Percentiles rank a stretch among this genome's conserved stretches.
These are phyloP conservation scores for Scalopus aquaticus DNA, from an alignment of 2,113 vertebrate species.

Conservation along the genomic window DNA sequence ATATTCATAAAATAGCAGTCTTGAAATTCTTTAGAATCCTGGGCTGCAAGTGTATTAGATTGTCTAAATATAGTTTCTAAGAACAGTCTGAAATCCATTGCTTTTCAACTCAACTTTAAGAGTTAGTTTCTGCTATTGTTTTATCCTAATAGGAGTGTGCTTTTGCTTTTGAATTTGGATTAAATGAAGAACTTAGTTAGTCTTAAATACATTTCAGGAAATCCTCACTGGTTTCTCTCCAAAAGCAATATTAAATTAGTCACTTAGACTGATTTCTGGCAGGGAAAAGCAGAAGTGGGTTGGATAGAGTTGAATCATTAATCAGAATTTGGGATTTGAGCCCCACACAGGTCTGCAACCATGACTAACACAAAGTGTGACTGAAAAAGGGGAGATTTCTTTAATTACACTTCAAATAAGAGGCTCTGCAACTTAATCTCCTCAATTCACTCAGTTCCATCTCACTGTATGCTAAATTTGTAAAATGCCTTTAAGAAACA, in stretches of 20 bases:
- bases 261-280: background rate
- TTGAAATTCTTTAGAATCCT: constrained; percentile 32
- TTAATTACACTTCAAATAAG: background rate
- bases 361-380: background rate
- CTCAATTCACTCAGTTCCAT: background rate
- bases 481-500: constrained; percentile 19
- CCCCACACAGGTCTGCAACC: background rate
- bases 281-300: background rate
- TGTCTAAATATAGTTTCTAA: background rate
- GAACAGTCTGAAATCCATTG: background rate
- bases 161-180: background rate
- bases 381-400: background rate
- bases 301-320: constrained; percentile 6
- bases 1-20: background rate
- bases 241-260: background rate
- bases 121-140: background rate
- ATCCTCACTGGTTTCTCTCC: background rate
- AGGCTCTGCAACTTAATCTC: background rate
- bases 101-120: background rate
- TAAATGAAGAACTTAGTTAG: constrained; percentile 7
- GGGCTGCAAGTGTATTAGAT: background rate
- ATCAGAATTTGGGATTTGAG: background rate
- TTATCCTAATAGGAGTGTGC: background rate
- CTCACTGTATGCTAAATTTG: background rate
- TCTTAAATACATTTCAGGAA: constrained; percentile 32